A percentile compares a stretch with the other conserved stretches of the same genome.
Evolutionary conservation across 2,888 invertebrate species (phyloP).

Genomic region (Leistus spinibarbis): DNA sequence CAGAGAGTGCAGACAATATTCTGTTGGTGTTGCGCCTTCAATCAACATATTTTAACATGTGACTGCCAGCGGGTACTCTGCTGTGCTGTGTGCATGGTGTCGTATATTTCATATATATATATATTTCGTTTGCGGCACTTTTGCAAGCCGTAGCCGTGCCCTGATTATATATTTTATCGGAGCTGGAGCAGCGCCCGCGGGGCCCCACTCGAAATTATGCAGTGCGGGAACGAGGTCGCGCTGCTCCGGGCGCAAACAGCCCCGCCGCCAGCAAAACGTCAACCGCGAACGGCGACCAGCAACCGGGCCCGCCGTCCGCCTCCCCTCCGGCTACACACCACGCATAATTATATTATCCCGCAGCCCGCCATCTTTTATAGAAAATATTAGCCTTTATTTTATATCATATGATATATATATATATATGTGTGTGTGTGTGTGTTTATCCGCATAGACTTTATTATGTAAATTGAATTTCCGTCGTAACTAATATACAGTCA

Average conservation of each 20-base stretch:
- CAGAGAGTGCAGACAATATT: neutral
- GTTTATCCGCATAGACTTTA: neutral
- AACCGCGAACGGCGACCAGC: no score
- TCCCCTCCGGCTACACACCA: conserved; percentile 34
- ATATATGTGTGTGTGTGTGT: neutral
- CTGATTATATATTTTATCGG: conserved; percentile 52
- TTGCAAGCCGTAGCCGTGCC: conserved; percentile 31
- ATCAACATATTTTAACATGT: conserved; percentile 24
- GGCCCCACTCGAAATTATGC: conserved; percentile 51
- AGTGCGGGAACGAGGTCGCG: conserved; percentile 43
- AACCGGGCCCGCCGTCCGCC: conserved; percentile 42
- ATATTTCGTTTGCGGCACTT: conserved; percentile 15
- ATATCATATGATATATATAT: neutral
- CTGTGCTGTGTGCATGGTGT: neutral
- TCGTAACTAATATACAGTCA: no score
- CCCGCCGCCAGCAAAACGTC: conserved; percentile 46
- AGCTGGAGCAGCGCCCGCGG: conserved; percentile 47
- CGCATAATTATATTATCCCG: conserved; percentile 27
- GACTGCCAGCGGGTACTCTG: neutral
- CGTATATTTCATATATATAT: conserved; percentile 11
- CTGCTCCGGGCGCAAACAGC: conserved; percentile 37
- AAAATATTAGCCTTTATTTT: neutral
- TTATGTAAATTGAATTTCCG: neutral
- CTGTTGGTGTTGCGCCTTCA: conserved; percentile 11
- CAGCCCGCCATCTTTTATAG: neutral